Evolutionary conservation across 2,888 invertebrate species (phyloP).

Genomic region (Celastrina argiolus): DNA sequence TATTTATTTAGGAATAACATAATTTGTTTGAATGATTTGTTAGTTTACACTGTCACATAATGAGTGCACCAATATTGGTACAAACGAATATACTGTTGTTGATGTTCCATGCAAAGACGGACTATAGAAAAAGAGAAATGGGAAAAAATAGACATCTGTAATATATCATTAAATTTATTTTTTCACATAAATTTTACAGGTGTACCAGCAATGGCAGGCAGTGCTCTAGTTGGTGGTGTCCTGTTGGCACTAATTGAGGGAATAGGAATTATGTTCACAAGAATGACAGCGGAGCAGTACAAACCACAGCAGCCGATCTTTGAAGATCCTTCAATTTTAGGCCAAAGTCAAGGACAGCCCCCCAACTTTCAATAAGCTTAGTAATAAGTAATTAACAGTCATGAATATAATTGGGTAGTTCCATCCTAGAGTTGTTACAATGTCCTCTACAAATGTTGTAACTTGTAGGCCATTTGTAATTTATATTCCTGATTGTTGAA

Average conservation of each 20-base stretch:
- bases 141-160: too few relatives aligned
- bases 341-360: slow-evolving; percentile 66
- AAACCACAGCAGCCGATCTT: slow-evolving; percentile 87
- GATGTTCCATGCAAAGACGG: too few relatives aligned
- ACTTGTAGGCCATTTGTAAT: too few relatives aligned
- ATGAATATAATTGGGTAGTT: slow-evolving; percentile 4
- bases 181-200: slow-evolving; percentile 56
- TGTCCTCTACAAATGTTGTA: not conserved
- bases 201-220: slow-evolving; percentile 93
- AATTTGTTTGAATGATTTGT: too few relatives aligned
- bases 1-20: too few relatives aligned
- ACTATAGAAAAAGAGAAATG: too few relatives aligned
- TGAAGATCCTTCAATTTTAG: slow-evolving; percentile 86
- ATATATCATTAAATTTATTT: too few relatives aligned
- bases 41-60: too few relatives aligned
- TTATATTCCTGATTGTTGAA: slow-evolving; percentile 24
- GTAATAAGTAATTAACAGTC: slow-evolving; percentile 2
- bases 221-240: slow-evolving; percentile 96
- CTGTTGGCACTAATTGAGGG: slow-evolving; percentile 98
- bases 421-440: not conserved
- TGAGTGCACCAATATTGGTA: too few relatives aligned
- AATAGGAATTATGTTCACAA: slow-evolving; percentile 94
- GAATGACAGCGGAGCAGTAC: slow-evolving; percentile 95
- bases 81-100: too few relatives aligned
- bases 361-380: slow-evolving; percentile 55